Evolutionary conservation across 1,140 invertebrate species (phyloP), one percentile per base, ranked within the genome.

Genomic region (Coelopa frigida): DNA sequence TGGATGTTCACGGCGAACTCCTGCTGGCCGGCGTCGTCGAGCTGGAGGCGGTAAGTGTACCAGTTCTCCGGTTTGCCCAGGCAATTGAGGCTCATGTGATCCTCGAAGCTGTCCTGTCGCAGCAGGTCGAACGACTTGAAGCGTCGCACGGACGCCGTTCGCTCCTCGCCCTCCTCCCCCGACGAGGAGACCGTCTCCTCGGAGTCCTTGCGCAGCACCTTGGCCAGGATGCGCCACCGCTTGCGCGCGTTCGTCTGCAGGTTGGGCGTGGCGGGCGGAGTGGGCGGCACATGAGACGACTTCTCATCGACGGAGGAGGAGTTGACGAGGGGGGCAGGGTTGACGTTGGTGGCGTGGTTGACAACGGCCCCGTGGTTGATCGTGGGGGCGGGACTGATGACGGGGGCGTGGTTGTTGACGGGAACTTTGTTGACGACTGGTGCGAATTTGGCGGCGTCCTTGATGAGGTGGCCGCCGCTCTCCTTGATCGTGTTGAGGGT

Each of bases 161-260:
- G 59, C 35, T 62, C 59, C 35, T 61, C 58, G n/a, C 49, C 36
- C 15, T 61, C 61, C 18, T 64, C 59, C 20, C 55, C 61, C 36
- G 58, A 61, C 0, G 58, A 62, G 24, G 56, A 60, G 0, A 65
- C 57, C 0, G 57, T 61, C 27, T 65, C 60, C 51, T 68, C 63
- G 41, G 73, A 64, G 51, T 75, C 56, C 27, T 73, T 74, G 24
- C 72, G 75, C 48, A 85, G 58, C 29, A 82, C 82, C 41, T 79
- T 77, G 12, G 82, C 82, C 44, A 86, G 68, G 12, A 85, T 75
- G 21, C 74, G 75, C 83, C 83, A 86, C 55, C 83, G 75, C 51
- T 78, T 75, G 42, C 80, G 73, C 4, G 83, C 83, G 8, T 59
- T 64, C 49, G 66, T 59, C 37, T 68, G 39, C 31, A 58, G 49